Evolutionary conservation across 2,113 vertebrate species (phyloP).

Genomic region (Podarcis muralis): DNA sequence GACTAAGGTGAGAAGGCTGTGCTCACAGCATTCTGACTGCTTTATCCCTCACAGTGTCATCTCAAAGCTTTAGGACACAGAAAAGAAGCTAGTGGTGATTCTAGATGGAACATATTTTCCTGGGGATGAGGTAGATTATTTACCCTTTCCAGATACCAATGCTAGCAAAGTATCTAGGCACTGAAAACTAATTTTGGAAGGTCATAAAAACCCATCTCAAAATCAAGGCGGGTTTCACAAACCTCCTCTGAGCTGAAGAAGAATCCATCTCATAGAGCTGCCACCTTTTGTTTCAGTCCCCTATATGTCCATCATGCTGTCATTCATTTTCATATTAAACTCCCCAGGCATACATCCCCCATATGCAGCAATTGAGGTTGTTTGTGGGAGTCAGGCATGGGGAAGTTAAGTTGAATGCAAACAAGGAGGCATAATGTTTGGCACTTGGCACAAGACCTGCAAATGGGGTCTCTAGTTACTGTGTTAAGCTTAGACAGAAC

Average conservation of each 20-base stretch:
- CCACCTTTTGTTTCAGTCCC: neutral
- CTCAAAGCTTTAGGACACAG: no score
- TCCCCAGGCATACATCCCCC: neutral
- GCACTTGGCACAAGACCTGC: neutral
- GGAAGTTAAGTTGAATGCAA: neutral
- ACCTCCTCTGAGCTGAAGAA: neutral
- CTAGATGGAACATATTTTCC: no score
- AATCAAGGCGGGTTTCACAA: neutral
- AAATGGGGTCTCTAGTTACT: neutral
- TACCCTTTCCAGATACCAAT: no score
- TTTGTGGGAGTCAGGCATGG: neutral
- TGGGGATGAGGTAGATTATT: no score
- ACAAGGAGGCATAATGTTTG: no score
- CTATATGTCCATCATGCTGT: neutral
- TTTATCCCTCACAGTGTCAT: no score
- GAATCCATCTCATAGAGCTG: neutral
- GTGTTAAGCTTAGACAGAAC: neutral
- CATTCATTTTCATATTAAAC: neutral
- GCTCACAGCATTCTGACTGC: no score
- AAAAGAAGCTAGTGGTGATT: no score
- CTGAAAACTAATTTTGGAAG: neutral
- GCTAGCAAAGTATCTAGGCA: no score
- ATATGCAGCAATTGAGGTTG: neutral
- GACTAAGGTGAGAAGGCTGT: neutral
- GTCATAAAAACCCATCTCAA: neutral